Evolutionary conservation across 2,113 vertebrate species (phyloP).

Genomic region (Melanostigma gelatinosum): DNA sequence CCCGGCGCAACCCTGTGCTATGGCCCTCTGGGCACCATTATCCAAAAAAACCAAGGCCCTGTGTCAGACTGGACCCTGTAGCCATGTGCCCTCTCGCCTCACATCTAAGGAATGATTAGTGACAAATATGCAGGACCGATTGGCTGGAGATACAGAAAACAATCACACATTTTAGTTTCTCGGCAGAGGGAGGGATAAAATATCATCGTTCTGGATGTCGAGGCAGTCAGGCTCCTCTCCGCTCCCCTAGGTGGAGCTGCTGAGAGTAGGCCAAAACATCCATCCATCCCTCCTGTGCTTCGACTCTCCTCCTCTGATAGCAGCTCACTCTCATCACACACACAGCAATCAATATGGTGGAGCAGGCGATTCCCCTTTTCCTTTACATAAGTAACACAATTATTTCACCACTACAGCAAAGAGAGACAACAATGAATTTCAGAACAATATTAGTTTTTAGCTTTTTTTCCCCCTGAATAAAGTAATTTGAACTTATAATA

Average conservation of each 20-base stretch:
- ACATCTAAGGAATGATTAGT: constrained; percentile 62
- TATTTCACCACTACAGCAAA: constrained; percentile 10
- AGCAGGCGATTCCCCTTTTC: not conserved
- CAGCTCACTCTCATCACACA: constrained; percentile 9
- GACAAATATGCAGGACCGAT: constrained; percentile 52
- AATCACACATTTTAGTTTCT: constrained; percentile 43
- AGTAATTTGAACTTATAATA: constrained; percentile 37
- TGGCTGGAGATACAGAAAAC: constrained; percentile 36
- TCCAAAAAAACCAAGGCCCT: constrained; percentile 51
- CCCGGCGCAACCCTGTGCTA: constrained; percentile 40
- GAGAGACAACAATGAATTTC: constrained; percentile 8
- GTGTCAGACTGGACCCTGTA: constrained; percentile 64
- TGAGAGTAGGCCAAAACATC: constrained; percentile 52
- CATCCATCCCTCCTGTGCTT: constrained; percentile 4
- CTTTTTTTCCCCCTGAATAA: not conserved
- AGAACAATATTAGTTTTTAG: not conserved
- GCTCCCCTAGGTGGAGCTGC: constrained; percentile 77
- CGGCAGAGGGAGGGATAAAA: constrained; percentile 5
- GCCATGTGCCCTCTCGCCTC: constrained; percentile 54
- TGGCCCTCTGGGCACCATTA: constrained; percentile 69
- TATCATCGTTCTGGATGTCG: not conserved
- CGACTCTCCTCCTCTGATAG: constrained; percentile 6
- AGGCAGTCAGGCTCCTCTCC: constrained; percentile 36
- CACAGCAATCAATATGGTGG: constrained; percentile 15
- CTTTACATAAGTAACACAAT: not conserved